Evolutionary conservation across 2,888 invertebrate genomes (phyloP).

Genomic region (Cryptus viduatorius): DNA sequence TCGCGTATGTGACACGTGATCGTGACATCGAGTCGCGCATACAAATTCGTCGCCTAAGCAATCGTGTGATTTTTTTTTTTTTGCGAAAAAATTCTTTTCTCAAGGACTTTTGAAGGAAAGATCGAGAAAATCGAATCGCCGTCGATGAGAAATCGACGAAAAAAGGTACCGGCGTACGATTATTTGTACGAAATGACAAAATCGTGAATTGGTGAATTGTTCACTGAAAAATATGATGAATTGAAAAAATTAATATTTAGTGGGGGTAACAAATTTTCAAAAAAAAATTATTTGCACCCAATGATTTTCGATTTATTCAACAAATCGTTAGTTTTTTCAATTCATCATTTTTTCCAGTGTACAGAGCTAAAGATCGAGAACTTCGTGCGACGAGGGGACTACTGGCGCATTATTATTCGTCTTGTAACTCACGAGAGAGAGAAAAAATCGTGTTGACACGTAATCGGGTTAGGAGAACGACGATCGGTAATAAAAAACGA

Average conservation of each 20-base stretch:
- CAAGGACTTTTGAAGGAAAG: no score
- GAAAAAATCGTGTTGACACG: slow-evolving; percentile 70
- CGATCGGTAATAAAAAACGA: slow-evolving; percentile 50
- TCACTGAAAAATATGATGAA: background rate
- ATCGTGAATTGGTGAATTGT: no score
- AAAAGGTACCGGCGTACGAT: no score
- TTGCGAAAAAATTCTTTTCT: no score
- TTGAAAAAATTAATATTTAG: background rate
- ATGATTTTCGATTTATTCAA: no score
- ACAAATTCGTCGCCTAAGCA: slow-evolving; percentile 41
- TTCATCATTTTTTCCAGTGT: background rate
- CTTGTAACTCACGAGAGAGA: slow-evolving; percentile 28
- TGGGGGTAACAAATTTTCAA: no score
- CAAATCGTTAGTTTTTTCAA: no score
- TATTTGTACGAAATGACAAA: no score
- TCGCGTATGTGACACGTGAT: slow-evolving; percentile 78
- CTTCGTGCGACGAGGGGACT: background rate
- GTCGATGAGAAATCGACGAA: no score
- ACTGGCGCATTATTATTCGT: background rate
- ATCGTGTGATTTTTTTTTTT: background rate
- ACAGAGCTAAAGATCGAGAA: background rate
- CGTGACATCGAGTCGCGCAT: slow-evolving; percentile 39
- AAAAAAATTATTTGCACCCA: no score
- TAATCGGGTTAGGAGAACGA: slow-evolving; percentile 81
- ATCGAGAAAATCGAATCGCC: no score